phyloP scores from a whole-genome alignment of 2,113 vertebrate genomes.

The Chelonoidis abingdonii region DNA sequence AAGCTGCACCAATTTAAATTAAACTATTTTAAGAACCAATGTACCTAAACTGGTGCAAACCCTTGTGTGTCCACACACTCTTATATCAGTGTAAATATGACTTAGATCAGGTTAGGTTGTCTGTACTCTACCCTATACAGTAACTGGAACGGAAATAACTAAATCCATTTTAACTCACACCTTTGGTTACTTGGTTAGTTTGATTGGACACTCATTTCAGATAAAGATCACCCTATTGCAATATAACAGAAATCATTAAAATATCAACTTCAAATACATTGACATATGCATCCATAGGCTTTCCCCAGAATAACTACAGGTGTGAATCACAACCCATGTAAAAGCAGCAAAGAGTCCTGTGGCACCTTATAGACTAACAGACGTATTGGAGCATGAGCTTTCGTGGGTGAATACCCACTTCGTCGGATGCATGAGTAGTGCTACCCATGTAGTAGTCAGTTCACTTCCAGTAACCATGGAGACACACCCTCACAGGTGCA shows the following conservation, averaged over 20 bases:
- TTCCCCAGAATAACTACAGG: neutral
- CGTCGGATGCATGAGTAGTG: too few species aligned
- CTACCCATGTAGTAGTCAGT: neutral
- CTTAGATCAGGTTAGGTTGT: neutral
- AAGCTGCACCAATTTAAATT: neutral
- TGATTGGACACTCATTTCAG: neutral
- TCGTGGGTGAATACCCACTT: too few species aligned
- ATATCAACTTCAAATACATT: neutral
- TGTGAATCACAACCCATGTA: neutral
- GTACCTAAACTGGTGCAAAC: neutral
- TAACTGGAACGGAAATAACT: neutral
- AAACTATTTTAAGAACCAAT: neutral
- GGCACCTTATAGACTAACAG: too few species aligned
- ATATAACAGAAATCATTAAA: neutral
- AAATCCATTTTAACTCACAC: neutral
- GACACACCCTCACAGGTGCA: accelerated
- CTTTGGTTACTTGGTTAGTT: neutral
- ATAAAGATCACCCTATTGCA: neutral
- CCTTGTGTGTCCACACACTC: neutral
- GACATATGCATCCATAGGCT: neutral
- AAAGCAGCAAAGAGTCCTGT: too few species aligned
- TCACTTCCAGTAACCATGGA: neutral
- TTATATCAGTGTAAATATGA: neutral
- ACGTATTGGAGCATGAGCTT: too few species aligned
- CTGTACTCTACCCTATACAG: neutral